phyloP scores from a whole-genome alignment of 2,113 vertebrate species.

The Brachypteracias leptosomus region DNA sequence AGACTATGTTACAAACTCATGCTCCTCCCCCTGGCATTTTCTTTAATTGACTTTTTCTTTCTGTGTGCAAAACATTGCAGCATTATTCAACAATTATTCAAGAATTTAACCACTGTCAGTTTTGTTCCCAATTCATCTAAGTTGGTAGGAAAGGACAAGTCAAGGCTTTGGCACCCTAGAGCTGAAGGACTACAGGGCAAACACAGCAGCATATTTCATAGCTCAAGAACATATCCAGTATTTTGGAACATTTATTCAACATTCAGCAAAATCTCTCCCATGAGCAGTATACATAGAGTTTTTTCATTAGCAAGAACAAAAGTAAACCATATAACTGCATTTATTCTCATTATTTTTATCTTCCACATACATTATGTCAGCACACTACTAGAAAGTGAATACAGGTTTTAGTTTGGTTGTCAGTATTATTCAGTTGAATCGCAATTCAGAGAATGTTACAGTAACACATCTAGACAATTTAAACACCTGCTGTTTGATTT shows the following conservation, averaged over 20 bases:
- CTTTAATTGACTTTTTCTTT: neutral
- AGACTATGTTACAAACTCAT: neutral
- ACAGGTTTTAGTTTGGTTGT: neutral
- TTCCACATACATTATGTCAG: neutral
- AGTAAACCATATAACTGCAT: neutral
- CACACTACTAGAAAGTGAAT: neutral
- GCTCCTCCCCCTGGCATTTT: fast-evolving
- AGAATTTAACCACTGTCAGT: neutral
- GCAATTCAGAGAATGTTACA: neutral
- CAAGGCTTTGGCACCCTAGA: neutral
- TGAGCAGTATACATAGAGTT: neutral
- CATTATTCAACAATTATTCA: neutral
- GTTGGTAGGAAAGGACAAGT: neutral
- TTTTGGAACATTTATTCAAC: neutral
- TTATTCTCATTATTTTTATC: neutral
- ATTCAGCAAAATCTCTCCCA: neutral
- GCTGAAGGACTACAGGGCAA: neutral
- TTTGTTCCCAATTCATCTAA: neutral
- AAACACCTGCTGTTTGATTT: neutral
- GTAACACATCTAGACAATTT: neutral
- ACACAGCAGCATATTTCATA: neutral
- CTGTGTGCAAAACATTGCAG: neutral
- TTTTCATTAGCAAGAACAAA: neutral
- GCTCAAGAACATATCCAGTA: neutral
- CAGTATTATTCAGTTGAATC: neutral